Base-by-base conservation (phyloP, 2,888 invertebrate genomes). In the Drosophila infuscata region DNA sequence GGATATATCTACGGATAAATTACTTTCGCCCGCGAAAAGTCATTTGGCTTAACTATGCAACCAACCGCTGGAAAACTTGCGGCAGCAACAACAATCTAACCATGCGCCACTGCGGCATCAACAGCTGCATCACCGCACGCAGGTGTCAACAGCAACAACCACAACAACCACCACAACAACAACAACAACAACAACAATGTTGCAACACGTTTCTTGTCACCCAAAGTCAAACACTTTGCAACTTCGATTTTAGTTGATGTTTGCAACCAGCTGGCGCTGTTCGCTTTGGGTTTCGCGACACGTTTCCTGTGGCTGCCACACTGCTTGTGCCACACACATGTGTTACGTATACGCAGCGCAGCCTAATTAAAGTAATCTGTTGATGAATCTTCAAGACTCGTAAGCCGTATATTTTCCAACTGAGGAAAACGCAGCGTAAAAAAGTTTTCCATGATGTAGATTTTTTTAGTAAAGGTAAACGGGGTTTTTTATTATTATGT, bases 341-440 rank as follows among this genome's bases (percentile, higher is more conserved):
- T 30, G 70, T 88, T 63, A 75, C 70, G 81, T 83, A 83, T 86
- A 83, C 83, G 75, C 67, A 56, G 49, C 70, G 68, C 71, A 51
- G 76, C 56, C 67, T 89, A 88, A 82, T 87, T 89, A 88, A 74
- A 82, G 70, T 76, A 74, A 84, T 67, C 68, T 53, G 61, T 46
- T 60, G 67, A 81, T 86, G 63, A 70, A 59, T 71, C 15, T 59
- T 70, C 70, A 64, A 70, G 69, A 53, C 64, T 35, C 46, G 41
- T 46, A 30, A 53, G 62, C 32, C 46, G 41, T 46, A 30, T 41
- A 48, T 32, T 20, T 48, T 15, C 33, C 49, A 49, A 33, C 51
- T 70, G 57, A 62, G 70, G 54, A 67, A 56, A 83, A 69, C 74
- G 61, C 56, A 64, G 59, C 69, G 51, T 17, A 48, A 56, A 60